Percentiles rank a stretch among this genome's conserved stretches.
phyloP scores from a whole-genome alignment of 2,888 invertebrate species.

The Disparrhopalites patrizii region DNA sequence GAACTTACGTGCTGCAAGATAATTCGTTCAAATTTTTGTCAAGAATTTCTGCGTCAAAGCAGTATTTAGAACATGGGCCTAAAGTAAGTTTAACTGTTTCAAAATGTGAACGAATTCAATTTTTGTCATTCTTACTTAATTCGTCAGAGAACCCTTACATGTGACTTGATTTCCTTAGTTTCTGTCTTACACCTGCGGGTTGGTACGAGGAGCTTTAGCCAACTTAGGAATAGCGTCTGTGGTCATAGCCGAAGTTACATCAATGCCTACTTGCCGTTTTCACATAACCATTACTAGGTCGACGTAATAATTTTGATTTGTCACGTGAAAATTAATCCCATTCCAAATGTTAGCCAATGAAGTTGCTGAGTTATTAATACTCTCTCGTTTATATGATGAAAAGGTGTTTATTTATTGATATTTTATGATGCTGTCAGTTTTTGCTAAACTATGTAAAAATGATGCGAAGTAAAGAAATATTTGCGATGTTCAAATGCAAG shows the following conservation, averaged over 20 bases:
- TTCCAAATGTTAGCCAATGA: too few species aligned
- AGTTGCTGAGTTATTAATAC: too few species aligned
- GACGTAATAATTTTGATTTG: too few species aligned
- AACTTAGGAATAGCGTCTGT: slow-evolving; percentile 90
- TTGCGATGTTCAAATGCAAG: too few species aligned
- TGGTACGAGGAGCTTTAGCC: slow-evolving; percentile 88
- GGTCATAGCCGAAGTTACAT: slow-evolving; percentile 90
- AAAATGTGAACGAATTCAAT: background rate
- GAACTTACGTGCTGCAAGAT: slow-evolving; percentile 96
- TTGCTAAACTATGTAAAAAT: too few species aligned
- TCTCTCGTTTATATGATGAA: too few species aligned
- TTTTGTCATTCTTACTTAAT: background rate
- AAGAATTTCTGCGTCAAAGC: slow-evolving; percentile 80
- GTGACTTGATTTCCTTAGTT: slow-evolving; percentile 57
- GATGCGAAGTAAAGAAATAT: too few species aligned
- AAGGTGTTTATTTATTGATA: too few species aligned
- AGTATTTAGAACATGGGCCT: slow-evolving; percentile 87
- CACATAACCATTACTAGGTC: slow-evolving; percentile 78
- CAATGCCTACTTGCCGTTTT: slow-evolving; percentile 89
- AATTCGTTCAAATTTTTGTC: slow-evolving; percentile 87
- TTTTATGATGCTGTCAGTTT: too few species aligned
- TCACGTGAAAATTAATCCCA: too few species aligned
- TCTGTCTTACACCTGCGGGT: slow-evolving; percentile 92
- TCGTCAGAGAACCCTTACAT: background rate
- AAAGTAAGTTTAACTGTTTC: slow-evolving; percentile 57